phyloP scores from a whole-genome alignment of 2,888 invertebrate genomes.

The Euplagia quadripunctaria region DNA sequence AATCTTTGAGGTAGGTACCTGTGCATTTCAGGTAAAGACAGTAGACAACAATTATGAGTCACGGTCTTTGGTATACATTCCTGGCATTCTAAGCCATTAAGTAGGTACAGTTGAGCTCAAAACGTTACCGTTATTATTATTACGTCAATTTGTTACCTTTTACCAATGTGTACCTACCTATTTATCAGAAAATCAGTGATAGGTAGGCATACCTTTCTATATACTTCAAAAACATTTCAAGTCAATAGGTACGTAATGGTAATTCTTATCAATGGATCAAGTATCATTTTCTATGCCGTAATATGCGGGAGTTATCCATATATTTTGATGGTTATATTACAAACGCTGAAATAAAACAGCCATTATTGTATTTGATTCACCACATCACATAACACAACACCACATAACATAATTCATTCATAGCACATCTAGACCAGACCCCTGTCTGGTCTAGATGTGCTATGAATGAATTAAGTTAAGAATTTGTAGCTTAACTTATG shows the following conservation, averaged over 20 bases:
- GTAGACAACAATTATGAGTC: conserved; percentile 46
- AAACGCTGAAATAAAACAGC: no score
- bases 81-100: conserved; percentile 25
- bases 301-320: no score
- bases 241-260: neutral
- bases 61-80: conserved; percentile 35
- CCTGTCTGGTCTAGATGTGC: no score
- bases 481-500: neutral
- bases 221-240: neutral
- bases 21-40: conserved; percentile 42
- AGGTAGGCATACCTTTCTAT: neutral
- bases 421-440: no score
- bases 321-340: no score
- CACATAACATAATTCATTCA: no score
- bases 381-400: no score
- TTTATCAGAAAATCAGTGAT: no score
- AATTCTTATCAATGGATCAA: neutral
- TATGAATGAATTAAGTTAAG: neutral
- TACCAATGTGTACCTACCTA: no score
- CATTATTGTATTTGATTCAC: no score
- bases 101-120: neutral
- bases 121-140: neutral
- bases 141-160: neutral
- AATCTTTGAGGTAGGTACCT: conserved; percentile 39
- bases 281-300: no score